Conservation (phyloP, 2,888 invertebrate genomes). For the Cenopis cana region DNA sequence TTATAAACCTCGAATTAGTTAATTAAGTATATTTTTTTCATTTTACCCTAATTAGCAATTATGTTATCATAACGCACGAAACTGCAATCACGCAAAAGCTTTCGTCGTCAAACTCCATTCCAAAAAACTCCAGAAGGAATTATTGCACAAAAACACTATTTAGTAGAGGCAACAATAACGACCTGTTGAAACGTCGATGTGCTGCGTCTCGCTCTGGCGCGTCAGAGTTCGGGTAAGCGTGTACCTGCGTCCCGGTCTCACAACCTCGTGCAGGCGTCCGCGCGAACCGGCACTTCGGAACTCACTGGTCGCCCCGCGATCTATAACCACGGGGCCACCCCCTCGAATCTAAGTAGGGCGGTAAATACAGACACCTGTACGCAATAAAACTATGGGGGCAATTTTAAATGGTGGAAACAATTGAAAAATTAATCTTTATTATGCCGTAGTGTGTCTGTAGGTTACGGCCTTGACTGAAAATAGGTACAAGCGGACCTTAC, state of each 20-base stretch:
- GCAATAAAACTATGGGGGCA: constrained; percentile 46
- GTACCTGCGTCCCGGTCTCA: constrained; percentile 69
- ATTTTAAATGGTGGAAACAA: constrained; percentile 34
- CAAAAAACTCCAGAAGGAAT: constrained; percentile 65
- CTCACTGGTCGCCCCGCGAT: constrained; percentile 75
- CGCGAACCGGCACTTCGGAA: constrained; percentile 72
- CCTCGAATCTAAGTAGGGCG: constrained; percentile 73
- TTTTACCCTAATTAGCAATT: not conserved
- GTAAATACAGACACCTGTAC: constrained; percentile 80
- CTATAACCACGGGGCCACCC: constrained; percentile 73
- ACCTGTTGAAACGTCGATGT: constrained; percentile 78
- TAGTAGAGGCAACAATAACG: constrained; percentile 79
- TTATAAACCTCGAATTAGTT: not conserved
- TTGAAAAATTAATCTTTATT: constrained; percentile 12
- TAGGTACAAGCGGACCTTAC: not conserved
- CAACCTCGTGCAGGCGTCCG: constrained; percentile 66
- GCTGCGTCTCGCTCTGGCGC: constrained; percentile 70
- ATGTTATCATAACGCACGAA: not conserved
- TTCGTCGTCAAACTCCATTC: constrained; percentile 19
- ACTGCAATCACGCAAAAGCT: constrained; percentile 7
- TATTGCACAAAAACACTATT: constrained; percentile 79
- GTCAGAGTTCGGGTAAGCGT: constrained; percentile 44
- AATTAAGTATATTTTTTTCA: not conserved
- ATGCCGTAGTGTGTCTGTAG: not conserved
- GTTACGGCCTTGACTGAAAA: not conserved